These are phyloP conservation scores for Garrulus glandarius DNA, from an alignment of 2,797 vertebrate genomes.

Conservation along the genomic window DNA sequence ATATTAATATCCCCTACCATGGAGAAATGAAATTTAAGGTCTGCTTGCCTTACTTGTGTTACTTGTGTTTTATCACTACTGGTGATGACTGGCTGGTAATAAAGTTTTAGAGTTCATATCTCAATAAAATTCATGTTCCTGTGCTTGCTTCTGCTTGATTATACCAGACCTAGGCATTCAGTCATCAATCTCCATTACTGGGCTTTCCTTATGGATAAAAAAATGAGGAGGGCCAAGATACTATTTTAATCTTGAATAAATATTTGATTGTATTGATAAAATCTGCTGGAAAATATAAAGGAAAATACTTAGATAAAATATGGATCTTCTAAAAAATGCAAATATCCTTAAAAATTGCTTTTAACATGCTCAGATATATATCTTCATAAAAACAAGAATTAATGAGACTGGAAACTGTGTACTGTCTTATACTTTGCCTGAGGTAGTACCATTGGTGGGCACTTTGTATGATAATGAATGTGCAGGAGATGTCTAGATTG, in stretches of 20 bases:
- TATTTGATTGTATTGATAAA: background rate
- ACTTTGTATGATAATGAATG: background rate
- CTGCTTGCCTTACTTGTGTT: background rate
- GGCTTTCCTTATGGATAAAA: background rate
- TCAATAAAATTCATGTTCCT: background rate
- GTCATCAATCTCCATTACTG: background rate
- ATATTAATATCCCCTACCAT: background rate
- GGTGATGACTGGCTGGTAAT: background rate
- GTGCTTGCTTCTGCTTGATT: background rate
- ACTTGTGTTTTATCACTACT: background rate
- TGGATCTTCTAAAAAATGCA: accelerated
- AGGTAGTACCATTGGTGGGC: background rate
- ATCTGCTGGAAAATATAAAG: background rate
- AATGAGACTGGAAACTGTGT: background rate
- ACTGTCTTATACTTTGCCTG: background rate
- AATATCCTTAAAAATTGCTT: background rate
- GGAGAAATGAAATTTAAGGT: background rate
- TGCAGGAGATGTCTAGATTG: background rate
- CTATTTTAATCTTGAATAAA: background rate
- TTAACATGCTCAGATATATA: background rate
- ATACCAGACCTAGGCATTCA: background rate
- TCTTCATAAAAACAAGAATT: background rate
- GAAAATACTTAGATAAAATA: background rate
- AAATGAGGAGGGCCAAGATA: background rate
- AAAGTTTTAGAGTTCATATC: background rate